Evolutionary conservation across 2,888 invertebrate species (phyloP).

Genomic region (Noctua pronuba): DNA sequence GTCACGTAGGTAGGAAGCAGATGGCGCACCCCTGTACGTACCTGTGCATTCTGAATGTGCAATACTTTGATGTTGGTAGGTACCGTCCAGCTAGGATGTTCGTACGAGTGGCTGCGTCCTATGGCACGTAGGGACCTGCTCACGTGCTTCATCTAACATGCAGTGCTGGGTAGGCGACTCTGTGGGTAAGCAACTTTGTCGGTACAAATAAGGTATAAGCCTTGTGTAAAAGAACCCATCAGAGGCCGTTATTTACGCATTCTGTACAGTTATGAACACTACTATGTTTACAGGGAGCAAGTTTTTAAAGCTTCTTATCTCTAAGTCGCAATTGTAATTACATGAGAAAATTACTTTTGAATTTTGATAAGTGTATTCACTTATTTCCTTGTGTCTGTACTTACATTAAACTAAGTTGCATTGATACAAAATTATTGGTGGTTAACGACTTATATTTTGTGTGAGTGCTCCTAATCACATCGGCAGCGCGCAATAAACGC

Average conservation of each 20-base stretch:
- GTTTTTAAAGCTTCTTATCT: no score
- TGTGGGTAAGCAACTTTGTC: no score
- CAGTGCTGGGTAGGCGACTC: neutral
- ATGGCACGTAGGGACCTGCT: neutral
- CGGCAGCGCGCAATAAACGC: no score
- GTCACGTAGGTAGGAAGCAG: slow-evolving; percentile 10
- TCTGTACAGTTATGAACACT: no score
- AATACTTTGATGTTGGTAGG: slow-evolving; percentile 8
- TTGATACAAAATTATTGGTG: neutral
- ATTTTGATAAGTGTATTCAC: no score
- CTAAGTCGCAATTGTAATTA: no score
- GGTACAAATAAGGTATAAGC: neutral
- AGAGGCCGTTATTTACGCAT: neutral
- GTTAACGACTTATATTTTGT: neutral
- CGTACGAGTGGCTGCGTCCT: neutral
- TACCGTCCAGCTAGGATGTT: neutral
- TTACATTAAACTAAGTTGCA: neutral
- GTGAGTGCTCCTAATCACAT: neutral
- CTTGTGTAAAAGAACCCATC: neutral
- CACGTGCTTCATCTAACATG: neutral
- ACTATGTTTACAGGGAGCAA: no score
- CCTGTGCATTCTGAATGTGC: neutral
- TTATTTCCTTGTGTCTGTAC: neutral
- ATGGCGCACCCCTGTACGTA: neutral
- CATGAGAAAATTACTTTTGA: no score